These are phyloP conservation scores for Drosophila buzzatii DNA, from an alignment of 2,888 invertebrate genomes.

Conservation along the genomic window DNA sequence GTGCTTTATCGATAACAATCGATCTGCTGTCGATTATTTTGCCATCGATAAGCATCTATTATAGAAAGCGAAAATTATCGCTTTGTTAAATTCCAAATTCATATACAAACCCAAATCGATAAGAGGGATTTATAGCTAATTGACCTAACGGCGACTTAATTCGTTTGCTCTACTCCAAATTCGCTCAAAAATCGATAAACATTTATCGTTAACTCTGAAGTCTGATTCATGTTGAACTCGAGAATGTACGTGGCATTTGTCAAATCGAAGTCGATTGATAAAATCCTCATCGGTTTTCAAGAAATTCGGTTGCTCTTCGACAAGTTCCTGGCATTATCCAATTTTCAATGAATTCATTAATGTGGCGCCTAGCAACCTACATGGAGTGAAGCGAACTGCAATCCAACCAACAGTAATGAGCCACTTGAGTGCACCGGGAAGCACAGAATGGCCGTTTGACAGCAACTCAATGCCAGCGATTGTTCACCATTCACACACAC, in stretches of 20 bases:
- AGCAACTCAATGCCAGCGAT: constrained; percentile 62
- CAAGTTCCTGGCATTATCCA: constrained; percentile 1
- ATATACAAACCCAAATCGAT: not conserved
- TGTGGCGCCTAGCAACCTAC: constrained; percentile 61
- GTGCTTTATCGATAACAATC: not conserved
- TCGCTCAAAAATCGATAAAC: constrained; percentile 11
- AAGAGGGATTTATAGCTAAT: not conserved
- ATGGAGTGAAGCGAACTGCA: constrained; percentile 5
- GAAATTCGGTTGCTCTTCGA: not conserved
- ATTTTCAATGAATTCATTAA: not conserved
- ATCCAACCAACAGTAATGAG: constrained; percentile 55
- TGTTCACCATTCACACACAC: constrained; percentile 50
- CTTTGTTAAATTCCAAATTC: not conserved
- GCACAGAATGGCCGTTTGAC: constrained; percentile 15
- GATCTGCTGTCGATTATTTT: not conserved
- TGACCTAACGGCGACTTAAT: not conserved
- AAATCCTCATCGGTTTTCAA: not conserved
- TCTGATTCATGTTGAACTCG: constrained; percentile 10
- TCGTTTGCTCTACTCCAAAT: not conserved
- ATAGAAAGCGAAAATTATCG: not conserved
- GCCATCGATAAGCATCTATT: no score
- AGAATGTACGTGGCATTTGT: constrained; percentile 11
- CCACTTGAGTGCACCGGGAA: constrained; percentile 62
- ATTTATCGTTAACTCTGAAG: not conserved
- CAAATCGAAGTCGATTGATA: constrained; percentile 21